Evolutionary conservation across 2,797 vertebrate genomes (phyloP).

Genomic region (Dermochelys coriacea): DNA sequence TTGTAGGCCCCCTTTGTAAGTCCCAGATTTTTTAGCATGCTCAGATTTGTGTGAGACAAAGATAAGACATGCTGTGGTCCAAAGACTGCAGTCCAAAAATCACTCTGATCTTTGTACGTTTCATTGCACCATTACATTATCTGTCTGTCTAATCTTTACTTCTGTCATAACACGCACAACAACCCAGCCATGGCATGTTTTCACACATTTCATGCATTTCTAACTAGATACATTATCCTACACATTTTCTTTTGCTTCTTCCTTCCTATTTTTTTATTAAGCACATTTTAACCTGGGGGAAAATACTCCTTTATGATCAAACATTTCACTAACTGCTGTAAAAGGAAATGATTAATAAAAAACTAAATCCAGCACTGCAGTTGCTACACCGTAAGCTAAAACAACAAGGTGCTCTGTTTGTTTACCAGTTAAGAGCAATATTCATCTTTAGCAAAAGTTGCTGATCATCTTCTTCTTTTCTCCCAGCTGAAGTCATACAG

Average conservation of each 20-base stretch:
- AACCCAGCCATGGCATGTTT: background rate
- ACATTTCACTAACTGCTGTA: background rate
- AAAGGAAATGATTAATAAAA: background rate
- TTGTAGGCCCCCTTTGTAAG: background rate
- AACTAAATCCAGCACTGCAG: conserved; percentile 4
- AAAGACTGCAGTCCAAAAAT: rapidly evolving
- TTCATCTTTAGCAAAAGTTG: conserved; percentile 23
- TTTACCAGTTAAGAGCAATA: background rate
- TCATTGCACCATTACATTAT: rapidly evolving
- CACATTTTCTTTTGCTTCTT: background rate
- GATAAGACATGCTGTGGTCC: background rate
- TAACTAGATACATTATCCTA: background rate
- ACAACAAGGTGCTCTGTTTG: background rate
- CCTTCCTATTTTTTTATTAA: background rate
- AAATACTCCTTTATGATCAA: conserved; percentile 20
- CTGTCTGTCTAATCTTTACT: background rate
- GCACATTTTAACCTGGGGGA: background rate
- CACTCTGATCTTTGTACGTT: rapidly evolving
- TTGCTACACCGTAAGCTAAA: conserved; percentile 19
- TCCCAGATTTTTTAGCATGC: background rate
- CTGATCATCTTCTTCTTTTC: conserved; percentile 40
- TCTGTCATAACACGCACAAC: rapidly evolving
- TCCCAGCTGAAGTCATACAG: background rate
- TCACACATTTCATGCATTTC: background rate
- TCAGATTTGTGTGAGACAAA: background rate